Base-by-base conservation (phyloP, 2,797 vertebrate genomes). In the Premnoplex brunnescens region DNA sequence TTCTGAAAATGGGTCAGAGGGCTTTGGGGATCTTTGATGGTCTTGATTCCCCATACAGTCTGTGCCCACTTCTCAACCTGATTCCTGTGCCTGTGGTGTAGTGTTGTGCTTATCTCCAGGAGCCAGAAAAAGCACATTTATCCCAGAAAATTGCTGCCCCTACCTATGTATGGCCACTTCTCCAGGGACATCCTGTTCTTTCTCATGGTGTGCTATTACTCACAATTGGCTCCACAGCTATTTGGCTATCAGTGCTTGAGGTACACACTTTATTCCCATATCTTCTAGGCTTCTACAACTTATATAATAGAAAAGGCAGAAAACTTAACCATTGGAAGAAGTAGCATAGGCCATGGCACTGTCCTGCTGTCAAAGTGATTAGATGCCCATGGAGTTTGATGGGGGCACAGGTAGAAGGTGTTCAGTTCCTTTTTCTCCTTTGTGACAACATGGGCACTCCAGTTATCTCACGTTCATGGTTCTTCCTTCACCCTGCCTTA, bases 291-390 rank as follows among this genome's bases (percentile, higher is more conserved):
- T 51, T 28, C 49, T 51, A 51, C 15, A 51, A 32, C 5, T 39
- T 68, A 11, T 0, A 3, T 12, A 21, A 30, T 2, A 68, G 15
- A 1, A 20, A 82, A 72, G 34, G n/a, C 28, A 88, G 75, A 83
- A 85, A 67, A 63, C 3, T 2, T 16, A 37, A n/a, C 18, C 2
- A 5, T 4, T 56, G 28, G 16, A 75, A 62, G 17, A 77, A 66
- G 37, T 2, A 62, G 13, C 28, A 20, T 0, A 46, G 44, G 3
- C 44, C 30, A 17, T 15, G 49, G 21, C 0, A 2, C 22, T 91
- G 44, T n/a, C 27, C 34, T 6, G 2, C 55, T 78, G 22, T 8
- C 3, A 1, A 3, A 28, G 19, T 36, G 20, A 48, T 3, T 7
- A 78, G 18, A 27, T 39, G 12, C 3, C 41, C 4, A 0, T 13